Evolutionary conservation across 1,140 invertebrate genomes (phyloP), one percentile per base, ranked within the genome.

Genomic region (Heliconius himera): DNA sequence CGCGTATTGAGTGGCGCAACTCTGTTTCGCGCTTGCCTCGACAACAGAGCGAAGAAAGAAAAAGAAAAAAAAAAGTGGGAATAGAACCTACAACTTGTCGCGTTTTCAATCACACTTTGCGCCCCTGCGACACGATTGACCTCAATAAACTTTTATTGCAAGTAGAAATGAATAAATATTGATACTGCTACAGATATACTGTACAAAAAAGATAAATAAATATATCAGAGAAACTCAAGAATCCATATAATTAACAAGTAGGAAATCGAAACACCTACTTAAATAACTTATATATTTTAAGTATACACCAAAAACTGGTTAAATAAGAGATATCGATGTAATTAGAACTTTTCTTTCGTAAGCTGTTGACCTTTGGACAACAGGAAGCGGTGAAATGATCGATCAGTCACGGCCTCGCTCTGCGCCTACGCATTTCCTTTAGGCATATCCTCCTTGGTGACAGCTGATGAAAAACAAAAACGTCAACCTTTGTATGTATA

Each of bases 371-470:
- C 91, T 92, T 84, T 84, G 46, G 41, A 11, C 22, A 73, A 79
- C 88, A 88, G 91, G 91, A 92, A 92, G 82, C 18, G 81, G 87
- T 83, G 90, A 90, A 92, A 91, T 91, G 88, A 92, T 91, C 89
- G 87, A 91, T 91, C 85, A 89, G 87, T 78, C 78, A 66, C 79
- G 84, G 75, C 82, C 84, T 85, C 77, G 82, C 77, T 76, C 41
- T 74, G 76, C 78, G 80, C 74, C 79, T 80, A 73, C 74, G 73
- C 80, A 77, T 82, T 78, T 80, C 80, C 77, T 83, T 41, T 74
- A 72, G 18, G 22, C 73, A 73, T 76, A 74, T 73, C 56, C 73
- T 74, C 74, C 54, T 82, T 71, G 38, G 8, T 79, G 77, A 76
- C 73, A 70, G 33, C 29, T 74, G 46, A 73, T 77, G 60, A 73